These are phyloP conservation scores for Tridacna crocea DNA, from an alignment of 2,888 invertebrate species.

Conservation along the genomic window DNA sequence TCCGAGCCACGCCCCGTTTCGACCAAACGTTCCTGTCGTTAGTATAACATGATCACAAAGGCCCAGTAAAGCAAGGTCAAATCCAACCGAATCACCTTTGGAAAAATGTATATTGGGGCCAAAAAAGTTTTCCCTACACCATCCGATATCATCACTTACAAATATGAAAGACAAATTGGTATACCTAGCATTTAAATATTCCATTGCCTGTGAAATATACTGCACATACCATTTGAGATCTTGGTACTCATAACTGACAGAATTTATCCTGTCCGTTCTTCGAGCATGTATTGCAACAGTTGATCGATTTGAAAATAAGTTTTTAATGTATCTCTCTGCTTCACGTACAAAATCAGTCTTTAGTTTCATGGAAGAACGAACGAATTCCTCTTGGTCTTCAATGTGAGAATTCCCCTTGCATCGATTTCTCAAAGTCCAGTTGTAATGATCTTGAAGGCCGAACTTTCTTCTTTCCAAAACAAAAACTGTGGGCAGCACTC, in stretches of 20 bases:
- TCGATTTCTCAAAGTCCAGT: background rate
- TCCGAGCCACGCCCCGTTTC: constrained; percentile 11
- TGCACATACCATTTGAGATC: constrained; percentile 1
- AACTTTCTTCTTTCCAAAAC: no score
- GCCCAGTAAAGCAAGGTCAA: constrained; percentile 4
- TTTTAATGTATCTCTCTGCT: background rate
- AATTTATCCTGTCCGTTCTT: background rate
- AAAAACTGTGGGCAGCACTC: no score
- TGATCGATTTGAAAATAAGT: constrained; percentile 11
- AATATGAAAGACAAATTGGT: background rate
- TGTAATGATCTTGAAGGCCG: background rate
- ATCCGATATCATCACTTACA: constrained; percentile 7
- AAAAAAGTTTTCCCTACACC: background rate
- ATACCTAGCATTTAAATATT: background rate
- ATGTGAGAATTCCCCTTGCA: background rate
- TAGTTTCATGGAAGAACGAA: background rate
- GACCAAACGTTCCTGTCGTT: constrained; percentile 8
- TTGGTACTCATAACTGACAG: background rate
- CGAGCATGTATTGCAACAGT: constrained; percentile 9
- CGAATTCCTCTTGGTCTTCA: background rate
- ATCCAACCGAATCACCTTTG: background rate
- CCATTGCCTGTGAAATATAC: background rate
- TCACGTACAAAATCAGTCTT: background rate
- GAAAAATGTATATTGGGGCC: constrained; percentile 1
- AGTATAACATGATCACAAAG: constrained; percentile 15